Percentiles rank a stretch among this genome's conserved stretches.
Conservation (phyloP, 2,113 vertebrate species). For the Cryptoleucopteryx plumbea region DNA sequence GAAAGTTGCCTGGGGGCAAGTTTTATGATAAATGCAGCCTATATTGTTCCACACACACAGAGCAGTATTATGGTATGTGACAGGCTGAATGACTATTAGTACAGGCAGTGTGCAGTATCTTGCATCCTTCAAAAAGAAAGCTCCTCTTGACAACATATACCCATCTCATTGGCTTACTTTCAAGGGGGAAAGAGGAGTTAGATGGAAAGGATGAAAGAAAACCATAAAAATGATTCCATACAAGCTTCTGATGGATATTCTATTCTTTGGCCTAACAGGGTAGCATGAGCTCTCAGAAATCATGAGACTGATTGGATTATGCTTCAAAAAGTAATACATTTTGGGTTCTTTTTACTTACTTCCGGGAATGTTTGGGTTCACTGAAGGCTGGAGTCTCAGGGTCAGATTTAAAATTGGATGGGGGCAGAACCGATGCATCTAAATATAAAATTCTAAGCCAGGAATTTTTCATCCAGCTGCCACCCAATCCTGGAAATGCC, state of each 20-base stretch:
- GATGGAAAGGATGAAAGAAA: not conserved
- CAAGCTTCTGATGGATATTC: not conserved
- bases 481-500: not conserved
- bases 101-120: not conserved
- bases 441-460: not conserved
- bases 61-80: not conserved
- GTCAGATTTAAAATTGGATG: not conserved
- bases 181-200: not conserved
- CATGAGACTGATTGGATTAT: not conserved
- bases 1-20: not conserved
- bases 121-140: not conserved
- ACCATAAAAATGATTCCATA: not conserved
- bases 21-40: not conserved
- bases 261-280: not conserved
- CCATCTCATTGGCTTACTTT: not conserved
- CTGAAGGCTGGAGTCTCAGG: not conserved
- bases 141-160: not conserved
- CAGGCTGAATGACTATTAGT: not conserved
- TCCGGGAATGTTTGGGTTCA: not conserved
- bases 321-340: not conserved
- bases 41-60: not conserved
- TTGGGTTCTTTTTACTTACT: not conserved
- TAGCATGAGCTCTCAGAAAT: not conserved
- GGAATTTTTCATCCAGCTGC: not conserved
- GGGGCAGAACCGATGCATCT: not conserved